Conservation (phyloP, 2,797 vertebrate genomes). For the Diceros bicornis region DNA sequence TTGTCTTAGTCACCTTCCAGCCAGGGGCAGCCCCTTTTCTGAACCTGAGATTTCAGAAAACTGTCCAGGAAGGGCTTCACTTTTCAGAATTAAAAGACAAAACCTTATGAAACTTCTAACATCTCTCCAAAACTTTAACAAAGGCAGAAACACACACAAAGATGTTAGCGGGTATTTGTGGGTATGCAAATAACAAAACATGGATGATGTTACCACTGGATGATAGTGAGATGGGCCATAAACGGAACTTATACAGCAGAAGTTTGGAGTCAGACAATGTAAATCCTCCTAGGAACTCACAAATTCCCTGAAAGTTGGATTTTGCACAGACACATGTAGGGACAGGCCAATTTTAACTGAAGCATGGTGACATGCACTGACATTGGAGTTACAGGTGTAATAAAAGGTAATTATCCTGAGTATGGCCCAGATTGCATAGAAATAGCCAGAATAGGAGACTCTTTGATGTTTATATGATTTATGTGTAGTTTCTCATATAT, state of each 20-base stretch:
- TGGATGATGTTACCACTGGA: not conserved
- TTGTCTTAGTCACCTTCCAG: not conserved
- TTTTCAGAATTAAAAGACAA: slow-evolving; percentile 37
- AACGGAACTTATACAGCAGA: not conserved
- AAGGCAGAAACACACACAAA: not conserved
- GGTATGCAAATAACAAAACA: not conserved
- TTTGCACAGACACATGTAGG: not conserved
- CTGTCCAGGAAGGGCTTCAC: not conserved
- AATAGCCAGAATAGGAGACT: not conserved
- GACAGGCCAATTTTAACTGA: not conserved
- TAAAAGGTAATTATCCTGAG: not conserved
- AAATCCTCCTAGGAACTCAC: not conserved
- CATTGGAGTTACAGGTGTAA: not conserved
- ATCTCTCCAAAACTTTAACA: not conserved
- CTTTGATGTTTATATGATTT: not conserved
- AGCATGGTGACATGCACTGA: not conserved
- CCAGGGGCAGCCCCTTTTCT: not conserved
- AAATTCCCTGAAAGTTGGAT: not conserved
- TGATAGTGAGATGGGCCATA: not conserved
- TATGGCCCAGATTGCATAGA: not conserved
- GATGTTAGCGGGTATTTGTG: not conserved
- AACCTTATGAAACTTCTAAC: not conserved
- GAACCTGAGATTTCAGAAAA: not conserved
- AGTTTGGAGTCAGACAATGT: not conserved
- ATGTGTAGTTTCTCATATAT: not conserved